A percentile compares a stretch with the other conserved stretches of the same genome.
Conservation (phyloP, 2,797 vertebrate species). For the Steatocranus sp. region DNA sequence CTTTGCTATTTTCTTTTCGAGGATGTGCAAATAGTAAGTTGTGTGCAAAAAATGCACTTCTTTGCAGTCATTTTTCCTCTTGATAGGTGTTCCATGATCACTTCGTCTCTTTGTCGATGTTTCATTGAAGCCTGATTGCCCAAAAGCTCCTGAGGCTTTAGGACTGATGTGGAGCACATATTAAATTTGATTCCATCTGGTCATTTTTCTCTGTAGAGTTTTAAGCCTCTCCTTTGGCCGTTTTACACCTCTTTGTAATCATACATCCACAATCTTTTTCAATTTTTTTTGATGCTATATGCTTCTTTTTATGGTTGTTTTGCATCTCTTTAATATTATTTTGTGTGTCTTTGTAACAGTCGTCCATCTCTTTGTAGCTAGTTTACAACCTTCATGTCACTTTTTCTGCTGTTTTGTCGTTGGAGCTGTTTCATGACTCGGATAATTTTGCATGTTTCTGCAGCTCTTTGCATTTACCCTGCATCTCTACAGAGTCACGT, state of each 20-base stretch:
- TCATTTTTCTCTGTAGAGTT: neutral
- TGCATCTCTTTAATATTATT: neutral
- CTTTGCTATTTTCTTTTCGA: neutral
- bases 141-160: neutral
- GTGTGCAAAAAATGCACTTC: neutral
- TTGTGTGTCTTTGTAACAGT: neutral
- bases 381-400: accelerated
- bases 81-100: neutral
- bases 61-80: neutral
- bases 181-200: neutral
- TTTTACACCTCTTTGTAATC: neutral
- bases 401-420: neutral
- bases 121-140: neutral
- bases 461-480: neutral
- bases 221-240: neutral
- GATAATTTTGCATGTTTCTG: neutral
- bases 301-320: neutral
- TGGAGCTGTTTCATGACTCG: neutral
- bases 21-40: neutral
- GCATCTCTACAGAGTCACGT: neutral
- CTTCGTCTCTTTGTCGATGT: neutral
- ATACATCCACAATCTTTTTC: neutral
- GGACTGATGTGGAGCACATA: neutral
- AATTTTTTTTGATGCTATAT: neutral
- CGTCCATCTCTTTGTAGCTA: neutral